phyloP scores from a whole-genome alignment of 2,113 vertebrate genomes.

The Carollia perspicillata region DNA sequence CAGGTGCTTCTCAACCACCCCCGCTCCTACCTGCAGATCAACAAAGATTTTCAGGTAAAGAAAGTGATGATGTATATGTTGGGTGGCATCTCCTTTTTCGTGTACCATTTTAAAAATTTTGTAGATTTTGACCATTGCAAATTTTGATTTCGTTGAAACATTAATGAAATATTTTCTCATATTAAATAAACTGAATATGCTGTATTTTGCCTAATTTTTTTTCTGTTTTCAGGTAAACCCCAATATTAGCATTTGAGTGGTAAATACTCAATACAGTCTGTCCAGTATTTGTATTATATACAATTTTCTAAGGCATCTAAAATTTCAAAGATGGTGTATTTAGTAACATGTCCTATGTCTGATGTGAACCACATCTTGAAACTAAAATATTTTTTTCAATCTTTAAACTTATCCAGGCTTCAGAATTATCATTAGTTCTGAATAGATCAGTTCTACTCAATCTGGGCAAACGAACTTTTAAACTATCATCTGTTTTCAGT shows the following conservation, averaged over 20 bases:
- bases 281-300: background rate
- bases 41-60: background rate
- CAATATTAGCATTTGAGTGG: conserved; percentile 17
- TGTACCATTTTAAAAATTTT: background rate
- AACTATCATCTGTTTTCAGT: background rate
- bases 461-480: background rate
- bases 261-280: background rate
- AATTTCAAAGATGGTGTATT: background rate
- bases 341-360: background rate
- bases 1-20: background rate
- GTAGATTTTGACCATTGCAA: background rate
- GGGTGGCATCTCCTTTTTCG: background rate
- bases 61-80: background rate
- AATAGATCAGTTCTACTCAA: background rate
- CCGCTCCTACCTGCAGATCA: background rate
- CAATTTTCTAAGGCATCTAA: background rate
- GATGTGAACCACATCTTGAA: background rate
- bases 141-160: background rate
- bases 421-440: conserved; percentile 14
- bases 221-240: background rate
- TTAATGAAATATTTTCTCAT: background rate
- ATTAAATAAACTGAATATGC: background rate
- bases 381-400: background rate
- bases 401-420: background rate
- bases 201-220: background rate